Conservation (phyloP, 2,888 invertebrate species). For the Sclerodermus sp. region DNA sequence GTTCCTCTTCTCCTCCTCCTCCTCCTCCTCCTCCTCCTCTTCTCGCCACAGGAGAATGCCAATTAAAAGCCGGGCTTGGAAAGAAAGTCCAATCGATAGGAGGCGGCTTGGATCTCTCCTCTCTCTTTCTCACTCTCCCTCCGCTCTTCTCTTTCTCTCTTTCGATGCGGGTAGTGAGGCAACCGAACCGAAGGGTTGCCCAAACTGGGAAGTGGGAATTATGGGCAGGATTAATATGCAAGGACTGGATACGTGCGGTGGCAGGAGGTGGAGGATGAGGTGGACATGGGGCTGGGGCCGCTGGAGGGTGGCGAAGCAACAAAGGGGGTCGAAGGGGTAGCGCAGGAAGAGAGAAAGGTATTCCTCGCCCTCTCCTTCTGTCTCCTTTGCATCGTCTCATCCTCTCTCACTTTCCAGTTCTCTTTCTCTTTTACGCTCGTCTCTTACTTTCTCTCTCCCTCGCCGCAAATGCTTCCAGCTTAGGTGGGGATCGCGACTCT, state of each 20-base stretch:
- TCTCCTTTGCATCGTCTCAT: not conserved
- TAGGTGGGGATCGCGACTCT: not conserved
- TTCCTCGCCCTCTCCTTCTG: not conserved
- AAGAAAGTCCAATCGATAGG: slow-evolving; percentile 56
- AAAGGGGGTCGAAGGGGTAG: slow-evolving; percentile 56
- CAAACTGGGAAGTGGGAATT: slow-evolving; percentile 59
- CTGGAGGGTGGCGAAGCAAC: slow-evolving; percentile 49
- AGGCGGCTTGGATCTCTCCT: slow-evolving; percentile 43
- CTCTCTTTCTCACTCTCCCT: slow-evolving; percentile 23
- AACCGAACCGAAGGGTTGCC: slow-evolving; percentile 55
- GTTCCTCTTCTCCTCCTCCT: no score
- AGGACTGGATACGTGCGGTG: slow-evolving; percentile 58
- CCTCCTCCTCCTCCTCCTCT: no score
- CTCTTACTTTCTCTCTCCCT: not conserved
- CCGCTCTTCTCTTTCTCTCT: slow-evolving; percentile 33
- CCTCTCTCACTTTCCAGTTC: slow-evolving; percentile 2
- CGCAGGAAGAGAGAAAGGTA: slow-evolving; percentile 32
- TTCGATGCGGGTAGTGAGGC: slow-evolving; percentile 39
- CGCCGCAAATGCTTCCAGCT: not conserved
- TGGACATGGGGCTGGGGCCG: slow-evolving; percentile 22
- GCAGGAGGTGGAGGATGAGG: slow-evolving; percentile 40
- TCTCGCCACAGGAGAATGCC: slow-evolving; percentile 55
- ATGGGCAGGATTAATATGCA: slow-evolving; percentile 59
- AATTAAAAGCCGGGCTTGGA: slow-evolving; percentile 55
- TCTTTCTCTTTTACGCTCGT: slow-evolving; percentile 5